Conservation (phyloP, 1,140 invertebrate genomes). For the Brachionus sp. region DNA sequence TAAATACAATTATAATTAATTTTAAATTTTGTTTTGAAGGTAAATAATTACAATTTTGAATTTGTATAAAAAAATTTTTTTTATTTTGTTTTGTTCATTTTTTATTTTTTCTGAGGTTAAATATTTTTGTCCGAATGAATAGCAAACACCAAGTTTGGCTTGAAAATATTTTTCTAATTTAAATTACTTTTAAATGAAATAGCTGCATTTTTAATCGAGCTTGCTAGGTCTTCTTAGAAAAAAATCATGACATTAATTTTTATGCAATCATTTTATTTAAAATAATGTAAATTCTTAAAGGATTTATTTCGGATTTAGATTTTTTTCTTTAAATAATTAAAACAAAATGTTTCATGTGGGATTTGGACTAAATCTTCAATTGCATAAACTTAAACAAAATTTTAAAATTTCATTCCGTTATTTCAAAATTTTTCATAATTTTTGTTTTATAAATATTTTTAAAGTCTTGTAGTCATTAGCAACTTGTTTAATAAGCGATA, state of each 20-base stretch:
- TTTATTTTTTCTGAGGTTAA: background rate
- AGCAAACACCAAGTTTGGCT: background rate
- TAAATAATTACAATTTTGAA: background rate
- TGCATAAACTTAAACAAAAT: background rate
- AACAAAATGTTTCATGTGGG: background rate
- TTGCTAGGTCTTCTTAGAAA: background rate
- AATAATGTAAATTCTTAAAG: background rate
- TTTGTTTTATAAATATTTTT: constrained; percentile 10
- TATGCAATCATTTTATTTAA: background rate
- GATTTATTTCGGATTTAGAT: background rate
- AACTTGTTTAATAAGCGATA: background rate
- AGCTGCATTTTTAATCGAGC: background rate
- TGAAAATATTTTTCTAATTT: background rate
- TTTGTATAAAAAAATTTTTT: background rate
- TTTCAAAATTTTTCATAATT: constrained; percentile 33
- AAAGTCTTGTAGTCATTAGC: background rate
- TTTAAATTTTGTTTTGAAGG: background rate
- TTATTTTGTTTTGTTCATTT: background rate
- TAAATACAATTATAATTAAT: background rate
- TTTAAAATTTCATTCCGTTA: background rate
- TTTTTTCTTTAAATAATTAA: background rate
- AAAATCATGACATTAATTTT: background rate
- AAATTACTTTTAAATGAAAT: background rate
- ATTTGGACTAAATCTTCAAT: background rate
- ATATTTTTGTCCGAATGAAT: background rate